phyloP scores from a whole-genome alignment of 2,797 vertebrate species.

The Pseudochirops cupreus region DNA sequence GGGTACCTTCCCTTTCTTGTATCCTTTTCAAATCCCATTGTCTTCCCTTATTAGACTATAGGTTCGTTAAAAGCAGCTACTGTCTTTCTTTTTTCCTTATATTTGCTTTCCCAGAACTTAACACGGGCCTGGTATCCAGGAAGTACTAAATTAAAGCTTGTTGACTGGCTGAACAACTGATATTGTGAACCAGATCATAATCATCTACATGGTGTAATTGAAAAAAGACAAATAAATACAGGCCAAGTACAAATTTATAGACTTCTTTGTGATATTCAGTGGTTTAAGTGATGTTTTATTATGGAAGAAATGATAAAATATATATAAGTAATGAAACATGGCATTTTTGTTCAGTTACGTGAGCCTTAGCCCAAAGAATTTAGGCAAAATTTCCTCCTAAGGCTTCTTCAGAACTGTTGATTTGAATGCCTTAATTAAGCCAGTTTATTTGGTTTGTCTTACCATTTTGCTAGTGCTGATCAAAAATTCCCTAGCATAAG shows the following conservation, averaged over 20 bases:
- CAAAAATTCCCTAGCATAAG: too few species aligned
- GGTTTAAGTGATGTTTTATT: neutral
- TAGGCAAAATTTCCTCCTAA: too few species aligned
- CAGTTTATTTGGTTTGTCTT: too few species aligned
- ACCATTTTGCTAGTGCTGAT: too few species aligned
- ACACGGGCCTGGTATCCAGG: neutral
- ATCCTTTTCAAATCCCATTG: neutral
- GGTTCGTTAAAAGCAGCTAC: neutral
- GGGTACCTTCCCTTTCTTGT: neutral
- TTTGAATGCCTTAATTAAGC: too few species aligned
- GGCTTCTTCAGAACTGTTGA: too few species aligned
- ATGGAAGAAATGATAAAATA: neutral
- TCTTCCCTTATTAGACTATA: too few species aligned
- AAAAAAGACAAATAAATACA: neutral
- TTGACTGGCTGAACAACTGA: neutral
- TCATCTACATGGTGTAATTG: too few species aligned
- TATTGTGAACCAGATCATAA: fast-evolving
- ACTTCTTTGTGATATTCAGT: fast-evolving
- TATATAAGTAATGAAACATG: neutral
- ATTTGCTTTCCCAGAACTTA: neutral
- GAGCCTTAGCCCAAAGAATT: neutral
- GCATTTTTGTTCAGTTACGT: too few species aligned
- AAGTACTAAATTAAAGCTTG: neutral
- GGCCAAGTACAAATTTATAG: neutral
- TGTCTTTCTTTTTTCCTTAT: neutral